A percentile compares a stretch with the other conserved stretches of the same genome.
phyloP scores from a whole-genome alignment of 92 coral and sea anemone species.

The Palythoa caribaeorum region DNA sequence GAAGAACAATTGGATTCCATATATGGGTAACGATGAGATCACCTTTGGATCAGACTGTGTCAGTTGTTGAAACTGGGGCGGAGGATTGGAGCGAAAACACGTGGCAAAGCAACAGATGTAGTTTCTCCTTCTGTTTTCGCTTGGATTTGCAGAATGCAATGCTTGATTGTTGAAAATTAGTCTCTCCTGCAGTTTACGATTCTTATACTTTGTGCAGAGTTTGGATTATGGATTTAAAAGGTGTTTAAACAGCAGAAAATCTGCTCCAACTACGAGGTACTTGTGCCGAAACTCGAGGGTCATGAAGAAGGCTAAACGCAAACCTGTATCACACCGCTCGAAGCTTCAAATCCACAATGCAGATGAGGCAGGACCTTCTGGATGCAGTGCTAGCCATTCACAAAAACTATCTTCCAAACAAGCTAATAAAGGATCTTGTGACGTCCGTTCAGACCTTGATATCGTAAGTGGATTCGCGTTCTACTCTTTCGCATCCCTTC shows the following conservation, averaged over 20 bases:
- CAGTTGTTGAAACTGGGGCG: slow-evolving; percentile 69
- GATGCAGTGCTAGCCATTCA: slow-evolving; percentile 43
- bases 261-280: not conserved
- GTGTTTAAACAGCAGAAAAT: not conserved
- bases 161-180: not conserved
- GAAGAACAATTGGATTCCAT: slow-evolving; percentile 57
- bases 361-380: slow-evolving; percentile 44
- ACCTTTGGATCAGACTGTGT: slow-evolving; percentile 23
- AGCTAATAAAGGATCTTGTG: slow-evolving; percentile 38
- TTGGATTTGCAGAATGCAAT: slow-evolving; percentile 1
- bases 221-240: not conserved
- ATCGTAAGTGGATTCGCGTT: slow-evolving; percentile 88
- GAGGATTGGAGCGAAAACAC: slow-evolving; percentile 98
- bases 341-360: slow-evolving; percentile 47
- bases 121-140: slow-evolving; percentile 27
- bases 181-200: not conserved
- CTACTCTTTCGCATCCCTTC: slow-evolving; percentile 73
- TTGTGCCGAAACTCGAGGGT: not conserved
- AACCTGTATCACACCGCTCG: slow-evolving; percentile 18
- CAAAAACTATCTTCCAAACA: slow-evolving; percentile 55
- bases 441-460: slow-evolving; percentile 76
- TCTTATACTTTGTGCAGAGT: slow-evolving; percentile 1
- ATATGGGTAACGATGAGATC: slow-evolving; percentile 37
- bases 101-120: slow-evolving; percentile 65
- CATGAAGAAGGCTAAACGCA: slow-evolving; percentile 40